Evolutionary conservation across 2,797 vertebrate genomes (phyloP), one percentile per base, ranked within the genome.

Genomic region (Crax fasciolata): DNA sequence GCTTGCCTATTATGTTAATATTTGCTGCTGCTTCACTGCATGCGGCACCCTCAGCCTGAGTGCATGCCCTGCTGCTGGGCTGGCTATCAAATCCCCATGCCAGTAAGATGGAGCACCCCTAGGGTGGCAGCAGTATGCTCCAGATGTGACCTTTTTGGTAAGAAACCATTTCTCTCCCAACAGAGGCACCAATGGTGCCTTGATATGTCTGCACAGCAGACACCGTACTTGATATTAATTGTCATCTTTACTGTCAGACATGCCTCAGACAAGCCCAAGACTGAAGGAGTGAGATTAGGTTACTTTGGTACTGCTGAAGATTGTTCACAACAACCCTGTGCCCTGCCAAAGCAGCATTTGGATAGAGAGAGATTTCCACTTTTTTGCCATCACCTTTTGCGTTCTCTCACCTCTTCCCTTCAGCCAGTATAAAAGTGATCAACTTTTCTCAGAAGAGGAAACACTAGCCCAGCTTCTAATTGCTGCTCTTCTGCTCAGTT

Each of bases 381-480:
- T 72, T 35, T 43, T 61, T 73, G 41, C 72, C 65, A 52, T 9
- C 35, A 25, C 23, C 19, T 91, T 76, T 13, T 41, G 59, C 17
- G 9, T 76, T 48, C 21, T 81, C 61, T 62, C n/a, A 78, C 32
- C 46, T 75, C 51, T 86, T 19, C 23, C 24, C 7, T 75, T 15
- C 39, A 70, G 74, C 41, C 51, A 63, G 14, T 44, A 30, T n/a
- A 82, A 89, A 38, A 44, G 20, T 39, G 49, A 67, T 44, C 9
- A 19, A 17, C 75, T 92, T 76, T 76, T 7, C 38, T 84, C 59
- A 76, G 48, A 82, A 73, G n/a, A 70, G 55, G 44, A 89, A 96
- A 61, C 6, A 10, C 24, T 66, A 76, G 9, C 19, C 10, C 16
- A 73, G 41, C 21, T 49, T 70, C 89, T 79, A 0, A 20, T 67